Conservation (phyloP, 2,113 vertebrate species). For the Alethe diademata region DNA sequence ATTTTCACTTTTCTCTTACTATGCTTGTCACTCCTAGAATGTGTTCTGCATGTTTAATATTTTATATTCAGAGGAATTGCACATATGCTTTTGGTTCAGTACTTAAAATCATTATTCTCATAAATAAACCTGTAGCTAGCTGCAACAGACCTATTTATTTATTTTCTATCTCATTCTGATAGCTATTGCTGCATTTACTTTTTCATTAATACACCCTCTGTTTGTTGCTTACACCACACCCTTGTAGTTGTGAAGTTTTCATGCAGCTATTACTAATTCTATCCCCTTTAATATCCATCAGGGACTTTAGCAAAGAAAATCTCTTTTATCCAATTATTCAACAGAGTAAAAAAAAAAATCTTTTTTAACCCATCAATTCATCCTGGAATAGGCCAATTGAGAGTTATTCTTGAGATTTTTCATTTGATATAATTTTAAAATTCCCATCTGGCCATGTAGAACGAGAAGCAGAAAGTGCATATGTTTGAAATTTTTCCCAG, state of each 20-base stretch:
- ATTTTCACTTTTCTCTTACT: not conserved
- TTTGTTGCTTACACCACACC: not conserved
- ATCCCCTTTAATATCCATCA: not conserved
- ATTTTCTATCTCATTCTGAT: not conserved
- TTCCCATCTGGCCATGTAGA: not conserved
- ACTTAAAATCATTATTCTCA: not conserved
- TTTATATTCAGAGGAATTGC: not conserved
- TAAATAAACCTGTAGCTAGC: not conserved
- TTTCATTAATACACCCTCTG: not conserved
- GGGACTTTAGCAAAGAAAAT: not conserved
- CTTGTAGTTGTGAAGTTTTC: not conserved
- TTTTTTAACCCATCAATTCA: not conserved
- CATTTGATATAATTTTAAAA: not conserved
- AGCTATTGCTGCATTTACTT: not conserved
- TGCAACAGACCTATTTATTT: not conserved
- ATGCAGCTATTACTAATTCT: not conserved
- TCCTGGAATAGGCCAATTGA: not conserved
- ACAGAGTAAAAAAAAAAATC: not conserved
- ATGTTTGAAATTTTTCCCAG: not conserved
- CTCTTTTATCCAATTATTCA: not conserved
- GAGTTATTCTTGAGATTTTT: not conserved
- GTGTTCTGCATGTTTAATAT: not conserved
- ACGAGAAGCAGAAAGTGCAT: not conserved
- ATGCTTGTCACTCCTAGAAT: not conserved
- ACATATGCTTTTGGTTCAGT: not conserved